These are phyloP conservation scores for Erynnis tages DNA, from an alignment of 2,888 invertebrate species.

Conservation along the genomic window DNA sequence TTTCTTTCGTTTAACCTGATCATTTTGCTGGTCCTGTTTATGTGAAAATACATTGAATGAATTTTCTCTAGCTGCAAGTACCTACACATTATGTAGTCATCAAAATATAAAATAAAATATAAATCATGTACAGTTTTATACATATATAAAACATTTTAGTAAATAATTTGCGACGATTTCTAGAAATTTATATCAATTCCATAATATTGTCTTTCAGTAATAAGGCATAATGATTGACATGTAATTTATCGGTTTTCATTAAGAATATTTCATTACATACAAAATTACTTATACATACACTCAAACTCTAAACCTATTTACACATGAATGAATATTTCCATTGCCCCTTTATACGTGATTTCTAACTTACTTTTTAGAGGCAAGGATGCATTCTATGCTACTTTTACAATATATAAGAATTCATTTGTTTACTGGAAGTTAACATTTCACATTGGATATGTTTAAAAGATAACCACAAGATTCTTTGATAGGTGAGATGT, in stretches of 20 bases:
- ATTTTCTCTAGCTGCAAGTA: too few species aligned
- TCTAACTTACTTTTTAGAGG: slow-evolving; percentile 38
- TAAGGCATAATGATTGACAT: slow-evolving; percentile 57
- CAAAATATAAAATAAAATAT: too few species aligned
- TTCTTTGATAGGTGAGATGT: neutral
- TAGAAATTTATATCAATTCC: slow-evolving; percentile 29
- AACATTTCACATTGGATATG: slow-evolving; percentile 30
- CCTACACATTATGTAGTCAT: too few species aligned
- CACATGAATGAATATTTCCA: slow-evolving; percentile 24
- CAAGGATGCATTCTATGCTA: slow-evolving; percentile 67
- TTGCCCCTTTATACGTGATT: slow-evolving; percentile 9
- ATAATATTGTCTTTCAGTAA: slow-evolving; percentile 47
- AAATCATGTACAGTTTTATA: too few species aligned
- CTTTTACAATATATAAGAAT: slow-evolving; percentile 27
- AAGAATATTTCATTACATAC: slow-evolving; percentile 21
- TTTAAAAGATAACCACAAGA: neutral
- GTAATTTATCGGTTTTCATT: slow-evolving; percentile 30
- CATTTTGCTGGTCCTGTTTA: too few species aligned
- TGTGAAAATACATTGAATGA: too few species aligned
- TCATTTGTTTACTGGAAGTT: slow-evolving; percentile 27
- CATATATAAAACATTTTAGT: too few species aligned
- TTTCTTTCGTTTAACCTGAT: too few species aligned
- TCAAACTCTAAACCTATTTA: slow-evolving; percentile 23
- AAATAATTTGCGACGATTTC: slow-evolving; percentile 14
- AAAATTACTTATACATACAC: slow-evolving; percentile 17